Percentiles rank a stretch among this genome's conserved stretches.
phyloP scores from a whole-genome alignment of 1,140 invertebrate species.

The Tenebrio molitor region DNA sequence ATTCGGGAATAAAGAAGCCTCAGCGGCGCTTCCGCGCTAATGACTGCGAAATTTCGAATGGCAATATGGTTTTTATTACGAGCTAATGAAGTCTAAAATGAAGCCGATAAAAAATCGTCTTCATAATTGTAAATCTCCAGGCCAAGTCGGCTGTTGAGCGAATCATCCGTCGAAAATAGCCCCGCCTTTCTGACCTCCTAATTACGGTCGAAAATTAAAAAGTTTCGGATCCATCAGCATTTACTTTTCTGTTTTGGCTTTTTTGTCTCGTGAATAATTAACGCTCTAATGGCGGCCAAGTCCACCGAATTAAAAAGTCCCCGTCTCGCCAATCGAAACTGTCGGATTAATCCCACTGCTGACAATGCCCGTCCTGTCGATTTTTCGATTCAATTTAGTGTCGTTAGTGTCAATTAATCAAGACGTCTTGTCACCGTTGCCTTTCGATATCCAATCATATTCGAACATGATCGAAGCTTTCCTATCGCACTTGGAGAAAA shows the following conservation, averaged over 20 bases:
- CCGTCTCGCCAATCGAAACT: too few species aligned
- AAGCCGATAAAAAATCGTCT: neutral
- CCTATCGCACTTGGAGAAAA: neutral
- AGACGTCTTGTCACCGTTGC: conserved; percentile 14
- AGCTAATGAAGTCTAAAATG: conserved; percentile 25
- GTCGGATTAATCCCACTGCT: conserved; percentile 1
- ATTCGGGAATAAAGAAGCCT: neutral
- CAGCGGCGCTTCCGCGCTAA: neutral
- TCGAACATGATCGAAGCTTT: conserved; percentile 1
- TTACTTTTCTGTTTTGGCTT: neutral
- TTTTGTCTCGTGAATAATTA: conserved; percentile 27
- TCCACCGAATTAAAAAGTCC: too few species aligned
- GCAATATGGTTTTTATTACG: conserved; percentile 3
- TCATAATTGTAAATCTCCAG: conserved; percentile 20
- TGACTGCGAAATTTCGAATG: conserved; percentile 13
- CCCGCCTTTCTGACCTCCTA: conserved; percentile 29
- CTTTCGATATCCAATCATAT: conserved; percentile 17
- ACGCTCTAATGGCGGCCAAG: neutral
- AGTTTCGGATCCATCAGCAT: conserved; percentile 9
- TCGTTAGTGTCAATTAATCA: conserved; percentile 27
- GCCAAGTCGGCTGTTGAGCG: neutral
- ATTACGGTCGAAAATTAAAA: conserved; percentile 30
- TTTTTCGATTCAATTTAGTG: neutral
- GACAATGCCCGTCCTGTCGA: neutral
- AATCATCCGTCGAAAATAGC: neutral